These are phyloP conservation scores for Xestia c-nigrum DNA, from an alignment of 2,888 invertebrate species.

Conservation along the genomic window DNA sequence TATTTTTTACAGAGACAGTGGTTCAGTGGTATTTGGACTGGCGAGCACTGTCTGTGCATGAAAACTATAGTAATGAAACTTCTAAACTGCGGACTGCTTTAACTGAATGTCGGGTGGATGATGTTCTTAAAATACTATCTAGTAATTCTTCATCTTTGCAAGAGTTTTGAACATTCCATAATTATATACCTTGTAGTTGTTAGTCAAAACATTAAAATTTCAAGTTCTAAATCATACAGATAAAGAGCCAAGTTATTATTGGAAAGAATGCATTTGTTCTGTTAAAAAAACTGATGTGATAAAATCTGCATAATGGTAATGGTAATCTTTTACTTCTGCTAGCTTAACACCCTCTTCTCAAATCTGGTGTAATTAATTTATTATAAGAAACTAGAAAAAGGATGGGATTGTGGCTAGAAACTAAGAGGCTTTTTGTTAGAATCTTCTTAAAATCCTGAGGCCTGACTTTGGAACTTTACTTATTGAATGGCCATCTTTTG, in stretches of 20 bases:
- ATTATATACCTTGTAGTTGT: background rate
- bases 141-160: slow-evolving; percentile 28
- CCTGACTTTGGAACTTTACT: background rate
- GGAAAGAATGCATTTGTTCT: slow-evolving; percentile 73
- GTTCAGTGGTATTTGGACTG: slow-evolving; percentile 84
- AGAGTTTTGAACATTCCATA: slow-evolving; percentile 9
- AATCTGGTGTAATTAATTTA: slow-evolving; percentile 60
- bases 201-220: slow-evolving; percentile 23
- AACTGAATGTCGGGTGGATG: slow-evolving; percentile 73
- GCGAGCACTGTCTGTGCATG: slow-evolving; percentile 75
- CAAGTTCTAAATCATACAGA: slow-evolving; percentile 72
- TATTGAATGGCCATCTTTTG: background rate
- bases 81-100: slow-evolving; percentile 73
- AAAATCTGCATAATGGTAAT: slow-evolving; percentile 75
- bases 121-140: slow-evolving; percentile 73
- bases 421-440: background rate
- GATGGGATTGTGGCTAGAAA: background rate
- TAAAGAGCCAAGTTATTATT: slow-evolving; percentile 69
- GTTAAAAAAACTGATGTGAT: slow-evolving; percentile 72
- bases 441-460: background rate
- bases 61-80: slow-evolving; percentile 71
- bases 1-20: slow-evolving; percentile 75
- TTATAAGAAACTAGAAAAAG: slow-evolving; percentile 13
- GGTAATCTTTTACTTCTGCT: slow-evolving; percentile 74
- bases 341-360: slow-evolving; percentile 69